Conservation (phyloP, 2,797 vertebrate genomes). For the Huso huso region DNA sequence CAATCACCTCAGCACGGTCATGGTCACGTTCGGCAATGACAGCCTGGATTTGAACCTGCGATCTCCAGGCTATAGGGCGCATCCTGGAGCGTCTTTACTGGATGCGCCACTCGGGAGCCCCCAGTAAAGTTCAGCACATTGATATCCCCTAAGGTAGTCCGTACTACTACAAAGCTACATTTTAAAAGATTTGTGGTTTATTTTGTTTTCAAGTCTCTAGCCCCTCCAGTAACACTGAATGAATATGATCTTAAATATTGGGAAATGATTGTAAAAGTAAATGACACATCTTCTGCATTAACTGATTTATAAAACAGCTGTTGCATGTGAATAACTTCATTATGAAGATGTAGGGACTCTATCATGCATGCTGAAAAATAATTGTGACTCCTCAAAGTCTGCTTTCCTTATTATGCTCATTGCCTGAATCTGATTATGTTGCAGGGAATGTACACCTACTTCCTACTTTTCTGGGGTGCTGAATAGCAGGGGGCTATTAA, state of each 20-base stretch:
- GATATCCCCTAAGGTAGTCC: too few species aligned
- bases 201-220: too few species aligned
- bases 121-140: too few species aligned
- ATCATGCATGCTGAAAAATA: background rate
- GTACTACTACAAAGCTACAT: too few species aligned
- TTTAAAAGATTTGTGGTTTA: too few species aligned
- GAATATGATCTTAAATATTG: background rate
- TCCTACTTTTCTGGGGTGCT: background rate
- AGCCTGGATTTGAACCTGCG: too few species aligned
- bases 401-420: background rate
- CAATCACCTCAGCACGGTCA: too few species aligned
- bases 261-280: background rate
- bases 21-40: too few species aligned
- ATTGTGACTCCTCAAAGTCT: background rate
- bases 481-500: background rate
- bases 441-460: background rate
- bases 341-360: background rate
- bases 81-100: too few species aligned
- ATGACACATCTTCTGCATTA: background rate
- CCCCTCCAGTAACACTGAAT: background rate
- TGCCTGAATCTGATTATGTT: background rate
- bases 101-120: too few species aligned
- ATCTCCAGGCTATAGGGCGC: too few species aligned
- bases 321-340: slow-evolving; percentile 2
- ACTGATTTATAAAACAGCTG: background rate